These are phyloP conservation scores for Heterotis niloticus DNA, from an alignment of 2,113 vertebrate species.

Conservation along the genomic window DNA sequence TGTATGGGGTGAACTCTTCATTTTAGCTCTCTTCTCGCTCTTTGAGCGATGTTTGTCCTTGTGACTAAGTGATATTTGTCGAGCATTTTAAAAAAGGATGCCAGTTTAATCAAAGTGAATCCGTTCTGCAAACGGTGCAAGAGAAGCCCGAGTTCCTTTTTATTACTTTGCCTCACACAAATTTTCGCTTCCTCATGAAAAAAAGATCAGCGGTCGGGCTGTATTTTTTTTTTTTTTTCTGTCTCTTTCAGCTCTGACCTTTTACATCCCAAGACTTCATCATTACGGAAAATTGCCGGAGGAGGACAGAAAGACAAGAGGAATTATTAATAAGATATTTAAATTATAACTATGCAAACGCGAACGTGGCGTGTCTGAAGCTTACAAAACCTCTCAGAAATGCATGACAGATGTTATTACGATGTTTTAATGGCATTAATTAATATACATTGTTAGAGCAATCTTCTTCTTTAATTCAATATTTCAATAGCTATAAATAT, in stretches of 20 bases:
- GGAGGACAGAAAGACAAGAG: not conserved
- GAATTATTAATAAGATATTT: not conserved
- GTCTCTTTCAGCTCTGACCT: not conserved
- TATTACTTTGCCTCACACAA: not conserved
- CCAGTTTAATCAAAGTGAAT: too few relatives aligned
- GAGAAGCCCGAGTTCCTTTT: not conserved
- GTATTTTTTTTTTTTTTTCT: slow-evolving; percentile 14
- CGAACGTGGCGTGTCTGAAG: too few relatives aligned
- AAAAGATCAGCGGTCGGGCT: not conserved
- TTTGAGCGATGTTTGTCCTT: not conserved
- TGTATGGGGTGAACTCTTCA: not conserved
- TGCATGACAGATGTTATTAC: too few relatives aligned
- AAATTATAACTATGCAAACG: too few relatives aligned
- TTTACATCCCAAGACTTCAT: slow-evolving; percentile 11
- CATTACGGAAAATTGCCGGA: slow-evolving; percentile 5
- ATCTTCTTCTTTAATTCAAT: too few relatives aligned
- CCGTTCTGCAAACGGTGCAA: too few relatives aligned
- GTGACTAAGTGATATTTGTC: not conserved
- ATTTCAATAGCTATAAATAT: not conserved
- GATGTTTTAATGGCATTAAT: too few relatives aligned
- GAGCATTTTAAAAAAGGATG: not conserved
- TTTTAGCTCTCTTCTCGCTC: not conserved
- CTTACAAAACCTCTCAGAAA: not conserved
- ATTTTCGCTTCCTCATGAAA: not conserved
- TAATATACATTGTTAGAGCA: too few relatives aligned